A percentile compares a stretch with the other conserved stretches of the same genome.
Evolutionary conservation across 1,140 invertebrate species (phyloP).

Genomic region (Drosophila pectinifera): DNA sequence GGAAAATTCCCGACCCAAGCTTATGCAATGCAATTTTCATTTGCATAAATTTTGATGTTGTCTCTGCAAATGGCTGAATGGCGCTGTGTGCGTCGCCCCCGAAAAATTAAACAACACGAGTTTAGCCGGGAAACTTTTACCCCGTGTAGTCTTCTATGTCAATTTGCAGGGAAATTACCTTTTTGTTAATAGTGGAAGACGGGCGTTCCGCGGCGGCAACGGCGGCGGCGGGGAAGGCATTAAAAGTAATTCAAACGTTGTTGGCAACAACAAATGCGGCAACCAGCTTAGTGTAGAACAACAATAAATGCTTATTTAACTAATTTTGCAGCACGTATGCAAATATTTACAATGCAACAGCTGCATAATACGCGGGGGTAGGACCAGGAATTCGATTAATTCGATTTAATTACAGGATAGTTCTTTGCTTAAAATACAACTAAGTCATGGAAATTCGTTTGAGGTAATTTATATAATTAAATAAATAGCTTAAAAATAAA

Average conservation of each 20-base stretch:
- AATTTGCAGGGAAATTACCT: constrained; percentile 77
- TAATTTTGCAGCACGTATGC: constrained; percentile 77
- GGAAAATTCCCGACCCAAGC: constrained; percentile 25
- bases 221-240: constrained; percentile 48
- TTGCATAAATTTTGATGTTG: constrained; percentile 74
- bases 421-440: too few species aligned
- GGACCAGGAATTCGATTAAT: background rate
- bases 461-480: too few species aligned
- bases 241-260: constrained; percentile 75
- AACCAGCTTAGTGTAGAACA: constrained; percentile 65
- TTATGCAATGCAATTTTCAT: constrained; percentile 82
- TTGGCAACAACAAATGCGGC: constrained; percentile 24
- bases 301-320: constrained; percentile 82
- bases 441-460: too few species aligned
- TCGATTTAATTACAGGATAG: background rate
- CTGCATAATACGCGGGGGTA: constrained; percentile 62
- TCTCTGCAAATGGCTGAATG: constrained; percentile 35
- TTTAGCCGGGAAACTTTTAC: constrained; percentile 50
- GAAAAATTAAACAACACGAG: constrained; percentile 56
- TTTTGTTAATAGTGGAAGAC: constrained; percentile 75
- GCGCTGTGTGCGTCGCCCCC: constrained; percentile 21
- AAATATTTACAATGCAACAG: constrained; percentile 80
- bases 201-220: constrained; percentile 27
- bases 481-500: too few species aligned
- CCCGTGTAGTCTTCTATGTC: constrained; percentile 75